A percentile compares a stretch with the other conserved stretches of the same genome.
Evolutionary conservation across 2,797 vertebrate genomes (phyloP).

Genomic region (Eidolon dupreanum): DNA sequence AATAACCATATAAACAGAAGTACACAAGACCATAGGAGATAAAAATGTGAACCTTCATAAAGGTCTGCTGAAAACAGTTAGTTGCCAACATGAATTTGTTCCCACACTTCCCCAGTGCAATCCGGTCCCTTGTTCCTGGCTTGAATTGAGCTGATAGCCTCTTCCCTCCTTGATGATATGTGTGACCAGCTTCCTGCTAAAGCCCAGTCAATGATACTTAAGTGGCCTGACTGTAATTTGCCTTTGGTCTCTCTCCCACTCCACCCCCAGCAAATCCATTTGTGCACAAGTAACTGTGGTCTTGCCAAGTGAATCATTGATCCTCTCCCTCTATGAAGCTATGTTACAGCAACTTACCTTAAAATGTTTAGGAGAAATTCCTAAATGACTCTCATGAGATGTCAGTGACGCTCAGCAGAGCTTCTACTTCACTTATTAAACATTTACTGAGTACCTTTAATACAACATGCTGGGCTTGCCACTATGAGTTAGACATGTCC

Average conservation of each 20-base stretch:
- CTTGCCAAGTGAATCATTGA: background rate
- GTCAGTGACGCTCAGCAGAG: fast-evolving
- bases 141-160: background rate
- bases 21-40: background rate
- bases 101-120: no score
- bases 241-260: background rate
- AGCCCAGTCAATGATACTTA: fast-evolving
- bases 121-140: fast-evolving
- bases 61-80: background rate
- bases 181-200: background rate
- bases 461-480: fast-evolving
- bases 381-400: background rate
- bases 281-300: fast-evolving
- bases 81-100: no score
- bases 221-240: background rate
- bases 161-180: background rate
- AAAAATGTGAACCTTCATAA: background rate
- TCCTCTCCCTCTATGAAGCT: background rate
- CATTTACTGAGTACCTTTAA: fast-evolving
- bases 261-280: background rate
- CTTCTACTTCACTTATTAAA: background rate
- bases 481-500: background rate
- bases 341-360: background rate
- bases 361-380: background rate
- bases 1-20: background rate